Evolutionary conservation across 1,140 invertebrate genomes (phyloP).

Genomic region (Caenorhabditis briggsae): DNA sequence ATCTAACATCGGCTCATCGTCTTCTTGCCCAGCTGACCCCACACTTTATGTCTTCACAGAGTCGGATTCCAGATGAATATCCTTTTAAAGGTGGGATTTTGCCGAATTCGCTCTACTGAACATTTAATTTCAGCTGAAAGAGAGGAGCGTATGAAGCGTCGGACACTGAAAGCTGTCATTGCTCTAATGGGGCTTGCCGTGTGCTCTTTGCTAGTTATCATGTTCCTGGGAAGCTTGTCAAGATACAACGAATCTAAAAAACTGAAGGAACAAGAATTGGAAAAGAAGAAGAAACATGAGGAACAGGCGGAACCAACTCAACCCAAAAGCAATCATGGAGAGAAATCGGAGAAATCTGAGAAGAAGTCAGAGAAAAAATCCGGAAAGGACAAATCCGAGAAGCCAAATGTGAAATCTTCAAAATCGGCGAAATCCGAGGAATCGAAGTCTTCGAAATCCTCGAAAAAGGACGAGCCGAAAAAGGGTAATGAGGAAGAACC

Average conservation of each 20-base stretch:
- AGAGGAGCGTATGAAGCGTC: slow-evolving; percentile 1
- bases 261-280: neutral
- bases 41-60: neutral
- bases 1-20: neutral
- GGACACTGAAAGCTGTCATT: slow-evolving; percentile 18
- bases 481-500: too few species aligned
- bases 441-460: too few species aligned
- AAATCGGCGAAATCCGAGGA: too few species aligned
- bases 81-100: neutral
- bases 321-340: neutral
- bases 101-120: neutral
- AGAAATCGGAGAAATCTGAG: neutral
- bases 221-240: slow-evolving; percentile 28
- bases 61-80: slow-evolving; percentile 30
- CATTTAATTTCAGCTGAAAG: neutral
- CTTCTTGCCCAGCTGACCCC: neutral
- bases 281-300: slow-evolving; percentile 31
- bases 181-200: slow-evolving; percentile 1
- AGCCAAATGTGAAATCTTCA: too few species aligned
- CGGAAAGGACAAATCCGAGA: too few species aligned
- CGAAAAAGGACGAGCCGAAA: too few species aligned
- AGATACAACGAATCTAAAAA: slow-evolving; percentile 38
- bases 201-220: slow-evolving; percentile 21
- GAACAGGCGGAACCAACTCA: neutral
- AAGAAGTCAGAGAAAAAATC: neutral